A percentile compares a stretch with the other conserved stretches of the same genome.
Evolutionary conservation across 2,113 vertebrate species (phyloP).

Genomic region (Tretioscincus oriximinensis): DNA sequence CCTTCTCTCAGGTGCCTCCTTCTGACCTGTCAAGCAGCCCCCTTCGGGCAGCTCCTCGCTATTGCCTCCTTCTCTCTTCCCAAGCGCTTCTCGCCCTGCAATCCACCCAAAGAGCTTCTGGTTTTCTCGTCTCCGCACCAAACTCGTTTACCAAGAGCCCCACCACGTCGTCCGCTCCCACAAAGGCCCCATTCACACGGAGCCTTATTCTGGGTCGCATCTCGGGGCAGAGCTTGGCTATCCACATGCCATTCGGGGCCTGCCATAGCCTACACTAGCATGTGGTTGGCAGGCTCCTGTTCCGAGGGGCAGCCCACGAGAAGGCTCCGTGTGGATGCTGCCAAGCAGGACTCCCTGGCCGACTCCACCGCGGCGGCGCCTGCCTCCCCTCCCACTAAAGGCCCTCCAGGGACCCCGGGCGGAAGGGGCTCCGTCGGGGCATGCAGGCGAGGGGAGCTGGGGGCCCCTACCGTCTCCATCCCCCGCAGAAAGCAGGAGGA

Average conservation of each 20-base stretch:
- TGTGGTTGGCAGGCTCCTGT: no score
- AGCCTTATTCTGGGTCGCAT: no score
- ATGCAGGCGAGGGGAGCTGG: background rate
- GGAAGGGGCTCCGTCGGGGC: background rate
- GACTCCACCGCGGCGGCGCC: background rate
- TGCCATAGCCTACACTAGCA: no score
- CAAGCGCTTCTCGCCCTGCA: no score
- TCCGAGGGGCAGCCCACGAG: no score
- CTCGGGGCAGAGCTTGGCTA: no score
- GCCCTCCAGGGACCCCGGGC: background rate
- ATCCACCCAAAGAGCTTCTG: background rate
- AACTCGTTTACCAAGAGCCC: background rate
- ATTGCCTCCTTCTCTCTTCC: background rate
- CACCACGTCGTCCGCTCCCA: background rate
- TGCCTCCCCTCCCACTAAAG: background rate
- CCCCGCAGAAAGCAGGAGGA: background rate
- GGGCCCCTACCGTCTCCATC: background rate
- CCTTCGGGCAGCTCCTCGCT: background rate
- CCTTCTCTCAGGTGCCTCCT: constrained; percentile 1
- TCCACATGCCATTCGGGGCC: no score
- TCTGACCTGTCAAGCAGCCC: background rate
- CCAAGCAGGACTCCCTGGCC: background rate
- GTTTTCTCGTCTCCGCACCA: background rate
- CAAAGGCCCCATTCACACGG: no score
- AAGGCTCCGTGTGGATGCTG: no score